A percentile compares a stretch with the other conserved stretches of the same genome.
phyloP scores from a whole-genome alignment of 1,140 invertebrate genomes.

The Cyphomyrmex costatus region DNA sequence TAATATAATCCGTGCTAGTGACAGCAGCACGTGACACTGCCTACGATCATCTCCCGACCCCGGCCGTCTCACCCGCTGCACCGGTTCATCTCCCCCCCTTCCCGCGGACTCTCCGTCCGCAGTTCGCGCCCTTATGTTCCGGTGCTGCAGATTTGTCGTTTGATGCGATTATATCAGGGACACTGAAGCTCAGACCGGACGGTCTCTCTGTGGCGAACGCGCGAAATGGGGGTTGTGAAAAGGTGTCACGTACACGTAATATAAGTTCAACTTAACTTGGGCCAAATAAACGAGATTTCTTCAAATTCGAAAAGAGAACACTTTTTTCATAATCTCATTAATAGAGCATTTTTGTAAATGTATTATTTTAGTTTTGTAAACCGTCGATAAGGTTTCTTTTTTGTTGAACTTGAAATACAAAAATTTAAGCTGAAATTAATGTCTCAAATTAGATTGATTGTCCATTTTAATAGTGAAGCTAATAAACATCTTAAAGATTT shows the following conservation, averaged over 20 bases:
- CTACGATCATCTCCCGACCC: conserved; percentile 33
- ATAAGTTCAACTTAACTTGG: neutral
- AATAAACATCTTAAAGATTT: no score
- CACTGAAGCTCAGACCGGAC: neutral
- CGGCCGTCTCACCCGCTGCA: neutral
- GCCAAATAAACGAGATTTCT: neutral
- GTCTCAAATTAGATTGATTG: no score
- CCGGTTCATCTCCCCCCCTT: conserved; percentile 7
- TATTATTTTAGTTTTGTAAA: no score
- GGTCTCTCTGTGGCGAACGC: neutral
- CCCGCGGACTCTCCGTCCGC: neutral
- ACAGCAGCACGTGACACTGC: conserved; percentile 85
- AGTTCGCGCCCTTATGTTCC: conserved; percentile 53
- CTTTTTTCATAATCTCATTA: neutral
- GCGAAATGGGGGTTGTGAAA: conserved; percentile 2
- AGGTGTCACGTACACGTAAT: conserved; percentile 3
- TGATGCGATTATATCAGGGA: conserved; percentile 63
- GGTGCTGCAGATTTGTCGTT: conserved; percentile 50
- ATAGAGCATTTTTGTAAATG: no score
- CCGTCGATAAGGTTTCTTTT: no score
- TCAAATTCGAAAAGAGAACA: neutral
- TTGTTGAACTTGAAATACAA: no score
- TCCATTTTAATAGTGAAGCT: no score
- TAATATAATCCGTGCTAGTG: conserved; percentile 86
- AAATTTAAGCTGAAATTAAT: no score